These are phyloP conservation scores for Scylla paramamosain DNA, from an alignment of 1,140 invertebrate genomes.

Conservation along the genomic window DNA sequence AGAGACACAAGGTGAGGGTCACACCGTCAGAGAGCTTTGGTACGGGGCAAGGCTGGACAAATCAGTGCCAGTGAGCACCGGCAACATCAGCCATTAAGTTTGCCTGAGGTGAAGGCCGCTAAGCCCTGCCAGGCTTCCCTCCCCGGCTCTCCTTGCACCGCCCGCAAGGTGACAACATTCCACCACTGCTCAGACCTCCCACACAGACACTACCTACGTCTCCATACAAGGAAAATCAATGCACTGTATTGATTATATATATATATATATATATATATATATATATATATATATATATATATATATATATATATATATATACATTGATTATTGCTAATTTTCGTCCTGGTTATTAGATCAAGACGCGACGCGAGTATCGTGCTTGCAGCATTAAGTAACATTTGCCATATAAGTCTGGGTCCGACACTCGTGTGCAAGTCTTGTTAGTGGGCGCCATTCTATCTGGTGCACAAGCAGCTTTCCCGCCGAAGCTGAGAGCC, in stretches of 20 bases:
- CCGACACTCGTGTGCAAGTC: neutral
- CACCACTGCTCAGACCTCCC: neutral
- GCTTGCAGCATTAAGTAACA: too few relatives aligned
- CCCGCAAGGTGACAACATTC: neutral
- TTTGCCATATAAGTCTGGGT: too few relatives aligned
- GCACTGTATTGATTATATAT: too few relatives aligned
- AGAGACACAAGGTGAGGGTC: neutral
- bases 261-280: too few relatives aligned
- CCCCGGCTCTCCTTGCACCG: neutral
- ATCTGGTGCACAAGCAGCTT: neutral
- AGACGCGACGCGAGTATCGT: neutral
- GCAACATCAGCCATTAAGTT: neutral
- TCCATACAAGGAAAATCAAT: too few relatives aligned
- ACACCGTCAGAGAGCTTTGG: neutral
- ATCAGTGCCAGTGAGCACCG: neutral
- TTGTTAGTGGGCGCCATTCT: neutral
- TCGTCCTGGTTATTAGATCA: too few relatives aligned
- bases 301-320: slow-evolving; percentile 13
- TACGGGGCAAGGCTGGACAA: neutral
- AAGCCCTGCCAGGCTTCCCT: neutral
- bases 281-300: too few relatives aligned
- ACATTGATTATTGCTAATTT: neutral
- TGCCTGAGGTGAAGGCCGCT: neutral
- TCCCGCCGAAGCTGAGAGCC: neutral
- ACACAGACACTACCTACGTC: neutral